Evolutionary conservation across 2,797 vertebrate genomes (phyloP), one percentile per base, ranked within the genome.

Genomic region (Epinephelus coioides): DNA sequence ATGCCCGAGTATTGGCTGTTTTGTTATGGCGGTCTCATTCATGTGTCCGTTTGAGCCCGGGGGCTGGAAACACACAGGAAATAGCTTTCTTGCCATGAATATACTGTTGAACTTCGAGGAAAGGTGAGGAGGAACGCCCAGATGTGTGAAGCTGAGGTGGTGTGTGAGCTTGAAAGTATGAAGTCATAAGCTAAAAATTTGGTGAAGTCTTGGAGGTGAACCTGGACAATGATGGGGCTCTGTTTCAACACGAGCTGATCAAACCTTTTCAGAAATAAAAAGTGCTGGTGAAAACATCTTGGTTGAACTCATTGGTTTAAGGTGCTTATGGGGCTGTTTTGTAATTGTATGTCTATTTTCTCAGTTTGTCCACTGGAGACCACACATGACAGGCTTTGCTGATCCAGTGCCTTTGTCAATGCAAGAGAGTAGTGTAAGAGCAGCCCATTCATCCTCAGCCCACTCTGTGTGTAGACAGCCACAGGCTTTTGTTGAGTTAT

Each of bases 401-500:
- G 82, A 89, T 88, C 86, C 69, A 72, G 25, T 61, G 73, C 82
- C 81, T 91, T 90, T 95, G 86, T 90, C 82, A 70, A 77, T 56
- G 71, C 82, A 78, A 89, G 88, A 92, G 89, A 90, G 85, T 87
- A 73, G 88, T 88, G 82, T 91, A 89, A 89, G 90, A 88, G 84
- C 78, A 67, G 74, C 81, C 90, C 91, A 92, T 94, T 94, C 92
- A 93, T 86, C 81, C 89, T 86, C 51, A 18, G 85, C 74, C 80
- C 44, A n/a, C 80, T 84, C 82, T 92, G 88, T 94, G 90, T 91
- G 86, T 76, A 91, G 93, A 94, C 92, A 93, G 90, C 92, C 93
- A 93, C 90, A 91, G 86, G 94, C 92, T 94, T 95, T 95, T 95
- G 95, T 96, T 91, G 90, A 92, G 84, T 94, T 94, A 94, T 93